Conservation (phyloP, 92 coral and sea anemone species). For the Phenganax marumi region DNA sequence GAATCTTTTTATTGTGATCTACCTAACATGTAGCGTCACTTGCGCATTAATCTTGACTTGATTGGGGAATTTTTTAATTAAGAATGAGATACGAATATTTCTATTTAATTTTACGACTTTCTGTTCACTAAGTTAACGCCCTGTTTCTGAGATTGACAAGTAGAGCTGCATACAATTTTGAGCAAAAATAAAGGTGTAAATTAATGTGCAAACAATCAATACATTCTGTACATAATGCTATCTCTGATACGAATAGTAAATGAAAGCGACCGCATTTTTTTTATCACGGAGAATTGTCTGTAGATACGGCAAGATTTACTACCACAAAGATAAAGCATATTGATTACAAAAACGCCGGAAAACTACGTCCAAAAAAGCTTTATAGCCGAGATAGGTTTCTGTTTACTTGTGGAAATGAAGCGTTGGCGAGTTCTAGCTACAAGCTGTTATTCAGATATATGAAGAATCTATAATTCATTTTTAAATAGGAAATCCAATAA, state of each 20-base stretch:
- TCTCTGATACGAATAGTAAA: constrained; percentile 2
- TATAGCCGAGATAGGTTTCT: not conserved
- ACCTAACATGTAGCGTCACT: no score
- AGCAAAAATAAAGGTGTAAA: not conserved
- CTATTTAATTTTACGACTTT: not conserved
- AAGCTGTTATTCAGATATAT: constrained; percentile 3
- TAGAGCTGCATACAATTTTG: not conserved
- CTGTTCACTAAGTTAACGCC: no score
- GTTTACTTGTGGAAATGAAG: not conserved
- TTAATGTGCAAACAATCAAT: constrained; percentile 9
- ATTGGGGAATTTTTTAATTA: no score
- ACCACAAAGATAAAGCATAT: not conserved
- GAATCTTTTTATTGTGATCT: no score
- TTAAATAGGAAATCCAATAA: no score
- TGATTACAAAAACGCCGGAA: not conserved
- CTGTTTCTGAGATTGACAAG: no score
- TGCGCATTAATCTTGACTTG: no score
- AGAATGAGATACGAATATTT: constrained; percentile 1
- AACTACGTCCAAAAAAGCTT: not conserved
- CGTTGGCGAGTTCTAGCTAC: constrained; percentile 1
- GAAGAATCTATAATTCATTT: not conserved
- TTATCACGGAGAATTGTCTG: not conserved
- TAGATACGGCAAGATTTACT: not conserved
- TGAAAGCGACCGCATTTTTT: constrained; percentile 12
- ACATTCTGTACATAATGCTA: constrained; percentile 5